Evolutionary conservation across 2,113 vertebrate species (phyloP).

Genomic region (Chiloscyllium plagiosum): DNA sequence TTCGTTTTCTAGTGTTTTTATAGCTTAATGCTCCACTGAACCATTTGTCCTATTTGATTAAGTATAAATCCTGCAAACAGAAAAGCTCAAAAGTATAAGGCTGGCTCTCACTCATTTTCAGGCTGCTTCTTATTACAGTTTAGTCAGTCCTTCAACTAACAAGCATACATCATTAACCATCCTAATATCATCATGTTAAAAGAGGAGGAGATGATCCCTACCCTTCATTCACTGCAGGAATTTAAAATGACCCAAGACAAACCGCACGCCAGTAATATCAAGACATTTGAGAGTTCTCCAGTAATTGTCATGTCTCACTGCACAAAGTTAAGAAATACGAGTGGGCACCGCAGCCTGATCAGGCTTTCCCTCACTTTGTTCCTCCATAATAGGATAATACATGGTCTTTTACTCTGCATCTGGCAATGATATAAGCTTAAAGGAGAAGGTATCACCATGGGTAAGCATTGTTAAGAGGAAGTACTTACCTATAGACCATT

Average conservation of each 20-base stretch:
- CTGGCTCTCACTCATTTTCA: not conserved
- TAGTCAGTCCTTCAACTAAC: not conserved
- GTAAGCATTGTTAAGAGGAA: slow-evolving; percentile 24
- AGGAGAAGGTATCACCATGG: slow-evolving; percentile 32
- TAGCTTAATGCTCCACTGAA: not conserved
- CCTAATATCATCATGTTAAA: not conserved
- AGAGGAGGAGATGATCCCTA: slow-evolving; percentile 40
- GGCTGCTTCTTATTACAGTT: not conserved
- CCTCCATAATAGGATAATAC: slow-evolving; percentile 87
- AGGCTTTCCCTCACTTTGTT: slow-evolving; percentile 59
- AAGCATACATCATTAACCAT: not conserved
- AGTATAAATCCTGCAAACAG: not conserved
- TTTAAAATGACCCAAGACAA: slow-evolving; percentile 39
- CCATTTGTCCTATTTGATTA: not conserved
- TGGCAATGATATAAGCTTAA: slow-evolving; percentile 45
- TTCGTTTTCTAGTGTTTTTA: not conserved
- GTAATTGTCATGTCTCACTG: slow-evolving; percentile 80
- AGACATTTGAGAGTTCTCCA: slow-evolving; percentile 68
- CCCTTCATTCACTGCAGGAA: not conserved
- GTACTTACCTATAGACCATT: not conserved
- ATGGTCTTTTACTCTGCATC: slow-evolving; percentile 74
- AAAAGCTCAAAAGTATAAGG: not conserved
- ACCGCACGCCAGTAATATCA: slow-evolving; percentile 59
- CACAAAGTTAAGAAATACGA: slow-evolving; percentile 58
- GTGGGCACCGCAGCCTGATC: slow-evolving; percentile 53